phyloP scores from a whole-genome alignment of 2,888 invertebrate species.

The Sesamia inferens region DNA sequence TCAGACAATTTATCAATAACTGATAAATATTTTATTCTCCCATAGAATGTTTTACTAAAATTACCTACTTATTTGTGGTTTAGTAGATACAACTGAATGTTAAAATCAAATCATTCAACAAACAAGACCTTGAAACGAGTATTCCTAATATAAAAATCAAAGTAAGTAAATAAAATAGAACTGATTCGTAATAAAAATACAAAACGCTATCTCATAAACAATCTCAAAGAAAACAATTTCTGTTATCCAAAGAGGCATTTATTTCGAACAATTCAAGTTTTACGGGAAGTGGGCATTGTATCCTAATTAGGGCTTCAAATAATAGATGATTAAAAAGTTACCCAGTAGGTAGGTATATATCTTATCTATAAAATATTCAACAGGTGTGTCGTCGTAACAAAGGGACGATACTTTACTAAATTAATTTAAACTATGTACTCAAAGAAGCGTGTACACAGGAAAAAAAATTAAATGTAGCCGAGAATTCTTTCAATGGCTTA shows the following conservation, averaged over 20 bases:
- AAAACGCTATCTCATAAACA: constrained; percentile 15
- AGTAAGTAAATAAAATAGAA: constrained; percentile 12
- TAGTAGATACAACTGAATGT: background rate
- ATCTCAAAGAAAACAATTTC: constrained; percentile 22
- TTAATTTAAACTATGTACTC: constrained; percentile 60
- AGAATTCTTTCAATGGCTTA: constrained; percentile 45
- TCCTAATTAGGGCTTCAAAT: constrained; percentile 64
- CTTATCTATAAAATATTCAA: constrained; percentile 67
- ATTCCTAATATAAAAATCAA: background rate
- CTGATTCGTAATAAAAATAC: constrained; percentile 31
- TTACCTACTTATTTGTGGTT: constrained; percentile 3
- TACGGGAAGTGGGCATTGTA: constrained; percentile 50
- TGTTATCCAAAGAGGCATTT: constrained; percentile 32
- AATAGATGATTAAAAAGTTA: constrained; percentile 66
- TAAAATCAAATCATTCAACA: constrained; percentile 1
- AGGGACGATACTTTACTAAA: constrained; percentile 63
- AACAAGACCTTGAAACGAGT: background rate
- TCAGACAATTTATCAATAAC: constrained; percentile 14
- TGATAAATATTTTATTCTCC: constrained; percentile 6
- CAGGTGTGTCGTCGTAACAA: constrained; percentile 59
- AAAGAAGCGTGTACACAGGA: constrained; percentile 48
- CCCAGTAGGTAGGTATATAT: constrained; percentile 41
- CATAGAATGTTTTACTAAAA: constrained; percentile 7
- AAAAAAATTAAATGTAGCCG: constrained; percentile 42
- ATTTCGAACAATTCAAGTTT: constrained; percentile 38